Evolutionary conservation across 2,797 vertebrate species (phyloP).

Genomic region (Pangasius larnaudii): DNA sequence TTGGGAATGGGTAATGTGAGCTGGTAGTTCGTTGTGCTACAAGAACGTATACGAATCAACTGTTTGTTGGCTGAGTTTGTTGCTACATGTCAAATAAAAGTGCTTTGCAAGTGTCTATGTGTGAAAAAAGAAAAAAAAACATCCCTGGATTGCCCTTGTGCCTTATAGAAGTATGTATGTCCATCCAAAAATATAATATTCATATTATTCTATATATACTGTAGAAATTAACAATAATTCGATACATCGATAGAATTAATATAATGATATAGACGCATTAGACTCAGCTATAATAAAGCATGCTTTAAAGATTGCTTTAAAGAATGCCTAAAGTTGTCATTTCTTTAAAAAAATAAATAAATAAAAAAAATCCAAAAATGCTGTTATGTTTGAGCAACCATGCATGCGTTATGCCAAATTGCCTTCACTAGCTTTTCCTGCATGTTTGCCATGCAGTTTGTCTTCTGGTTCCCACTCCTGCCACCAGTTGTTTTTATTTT

Average conservation of each 20-base stretch:
- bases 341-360: background rate
- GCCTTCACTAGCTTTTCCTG: background rate
- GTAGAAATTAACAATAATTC: background rate
- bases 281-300: background rate
- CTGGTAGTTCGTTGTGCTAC: background rate
- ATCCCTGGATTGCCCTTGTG: background rate
- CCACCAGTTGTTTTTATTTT: background rate
- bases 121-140: background rate
- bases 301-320: background rate
- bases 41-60: background rate
- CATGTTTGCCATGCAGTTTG: background rate
- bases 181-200: background rate
- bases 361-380: background rate
- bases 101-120: background rate
- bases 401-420: background rate
- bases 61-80: background rate
- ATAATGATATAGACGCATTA: background rate
- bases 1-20: background rate
- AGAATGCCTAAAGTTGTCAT: background rate
- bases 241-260: background rate
- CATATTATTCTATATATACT: background rate
- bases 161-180: background rate
- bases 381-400: background rate
- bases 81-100: background rate
- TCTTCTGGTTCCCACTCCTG: background rate